Percentiles rank a stretch among this genome's conserved stretches.
Evolutionary conservation across 2,797 vertebrate genomes (phyloP).

Genomic region (Lates japonicus): DNA sequence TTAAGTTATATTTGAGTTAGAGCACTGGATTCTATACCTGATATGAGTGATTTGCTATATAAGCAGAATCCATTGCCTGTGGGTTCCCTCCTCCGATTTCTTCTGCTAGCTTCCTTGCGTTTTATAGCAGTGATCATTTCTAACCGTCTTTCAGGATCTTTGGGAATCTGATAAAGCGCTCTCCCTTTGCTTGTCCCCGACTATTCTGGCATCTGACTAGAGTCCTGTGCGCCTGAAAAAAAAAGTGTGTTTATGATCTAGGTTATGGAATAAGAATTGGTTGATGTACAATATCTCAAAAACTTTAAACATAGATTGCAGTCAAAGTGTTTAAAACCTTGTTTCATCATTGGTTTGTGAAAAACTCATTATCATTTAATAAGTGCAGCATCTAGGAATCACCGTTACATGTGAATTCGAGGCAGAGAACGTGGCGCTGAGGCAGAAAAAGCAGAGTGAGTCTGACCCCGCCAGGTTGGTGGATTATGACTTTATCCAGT

Average conservation of each 20-base stretch:
- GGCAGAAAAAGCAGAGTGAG: slow-evolving; percentile 13
- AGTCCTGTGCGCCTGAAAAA: background rate
- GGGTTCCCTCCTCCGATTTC: no score
- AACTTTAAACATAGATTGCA: background rate
- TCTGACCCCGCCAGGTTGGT: slow-evolving; percentile 33
- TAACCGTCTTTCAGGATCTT: no score
- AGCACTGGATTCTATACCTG: no score
- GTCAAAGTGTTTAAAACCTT: slow-evolving; percentile 1
- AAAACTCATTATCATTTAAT: slow-evolving; percentile 45
- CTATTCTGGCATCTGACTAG: background rate
- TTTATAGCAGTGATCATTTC: no score
- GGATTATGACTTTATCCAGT: slow-evolving; percentile 83
- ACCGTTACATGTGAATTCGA: slow-evolving; percentile 30
- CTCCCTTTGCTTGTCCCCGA: no score
- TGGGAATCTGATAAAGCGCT: no score
- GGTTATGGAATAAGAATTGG: background rate
- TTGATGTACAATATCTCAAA: background rate
- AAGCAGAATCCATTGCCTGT: no score
- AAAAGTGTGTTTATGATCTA: background rate
- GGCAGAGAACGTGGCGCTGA: slow-evolving; percentile 11
- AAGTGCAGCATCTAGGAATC: slow-evolving; percentile 23
- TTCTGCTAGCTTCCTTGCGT: no score
- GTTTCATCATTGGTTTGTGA: slow-evolving; percentile 34
- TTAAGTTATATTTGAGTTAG: no score
- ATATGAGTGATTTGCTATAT: no score